Base-by-base conservation (phyloP, 2,113 vertebrate genomes). In the Delphinus delphis region DNA sequence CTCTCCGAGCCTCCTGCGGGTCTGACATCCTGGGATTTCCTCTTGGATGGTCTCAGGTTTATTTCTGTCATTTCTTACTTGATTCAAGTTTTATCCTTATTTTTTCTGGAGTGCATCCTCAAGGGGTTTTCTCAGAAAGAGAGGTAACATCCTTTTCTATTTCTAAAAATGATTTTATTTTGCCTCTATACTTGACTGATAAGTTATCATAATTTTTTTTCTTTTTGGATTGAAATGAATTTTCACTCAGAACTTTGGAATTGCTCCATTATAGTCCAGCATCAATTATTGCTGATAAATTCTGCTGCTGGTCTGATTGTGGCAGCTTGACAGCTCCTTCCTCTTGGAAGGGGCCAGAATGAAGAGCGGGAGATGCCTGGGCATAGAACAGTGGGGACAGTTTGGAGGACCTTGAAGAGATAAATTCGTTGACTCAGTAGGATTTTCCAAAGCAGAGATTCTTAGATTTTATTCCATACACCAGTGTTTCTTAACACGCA, bases 91-190 rank as follows among this genome's bases (percentile, higher is more conserved):
- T 89, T 55, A 89, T 65, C 9, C 33, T 58, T 79, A 36, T 74
- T 80, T 88, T 91, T 89, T 74, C 63, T 94, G 63, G 71, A 85
- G 23, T 85, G 18, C 17, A n/a, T 89, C 79, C 77, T 92, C 10
- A 67, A 92, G 31, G 65, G 44, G 63, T 55, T 92, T 79, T 88
- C 77, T 94, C 17, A 58, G 88, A 88, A 97, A 38, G n/a, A 23
- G 36, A 92, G 17, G 38, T 18, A 65, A 18, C 67, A 2, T 55
- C 38, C 20, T 65, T 85, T 80, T 74, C 47, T 80, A 1, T 28
- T 36, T 76, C 31, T 79, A 76, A 87, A 83, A 81, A 31, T 41
- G 25, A 71, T 83, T 55, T 77, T 55, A 23, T 82, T 93, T 90
- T 82, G n/a, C 63, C 23, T 90, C 26, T 55, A 1, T 84, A 62